Conservation (phyloP, 2,113 vertebrate genomes). For the Nettapus auritus region DNA sequence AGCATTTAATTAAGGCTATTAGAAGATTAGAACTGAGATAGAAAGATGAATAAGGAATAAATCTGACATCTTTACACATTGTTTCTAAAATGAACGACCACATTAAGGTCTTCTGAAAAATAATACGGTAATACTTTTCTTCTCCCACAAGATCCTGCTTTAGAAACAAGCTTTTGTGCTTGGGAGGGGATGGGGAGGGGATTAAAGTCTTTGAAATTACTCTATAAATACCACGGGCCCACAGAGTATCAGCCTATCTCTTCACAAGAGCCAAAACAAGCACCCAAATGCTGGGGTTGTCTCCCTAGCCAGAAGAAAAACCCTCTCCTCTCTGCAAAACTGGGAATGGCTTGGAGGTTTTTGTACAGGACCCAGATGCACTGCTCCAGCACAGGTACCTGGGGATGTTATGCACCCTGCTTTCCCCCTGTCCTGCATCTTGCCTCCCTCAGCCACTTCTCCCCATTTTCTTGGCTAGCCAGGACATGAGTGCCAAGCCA, state of each 20-base stretch:
- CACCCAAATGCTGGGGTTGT: background rate
- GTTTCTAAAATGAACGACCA: conserved; percentile 52
- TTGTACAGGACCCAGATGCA: rapidly evolving
- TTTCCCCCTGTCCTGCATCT: too few relatives aligned
- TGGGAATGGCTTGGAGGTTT: rapidly evolving
- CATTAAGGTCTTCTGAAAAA: conserved; percentile 16
- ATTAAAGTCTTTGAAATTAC: background rate
- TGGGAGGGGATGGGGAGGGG: background rate
- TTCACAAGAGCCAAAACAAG: background rate
- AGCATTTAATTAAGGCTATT: conserved; percentile 59
- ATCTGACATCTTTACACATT: conserved; percentile 26
- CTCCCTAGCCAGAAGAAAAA: background rate
- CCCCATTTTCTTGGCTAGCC: background rate
- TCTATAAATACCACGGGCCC: conserved; percentile 2
- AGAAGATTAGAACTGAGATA: conserved; percentile 54
- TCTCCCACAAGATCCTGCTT: background rate
- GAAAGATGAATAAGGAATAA: conserved; percentile 44
- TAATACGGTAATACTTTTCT: background rate
- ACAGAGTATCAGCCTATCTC: background rate
- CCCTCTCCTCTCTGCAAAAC: background rate
- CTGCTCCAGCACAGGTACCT: rapidly evolving
- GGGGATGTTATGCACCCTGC: rapidly evolving
- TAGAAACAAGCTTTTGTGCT: background rate
- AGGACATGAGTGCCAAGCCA: too few relatives aligned
- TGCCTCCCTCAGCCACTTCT: background rate